Conservation (phyloP, 2,888 invertebrate genomes). For the Venustoraphidia nigricollis region DNA sequence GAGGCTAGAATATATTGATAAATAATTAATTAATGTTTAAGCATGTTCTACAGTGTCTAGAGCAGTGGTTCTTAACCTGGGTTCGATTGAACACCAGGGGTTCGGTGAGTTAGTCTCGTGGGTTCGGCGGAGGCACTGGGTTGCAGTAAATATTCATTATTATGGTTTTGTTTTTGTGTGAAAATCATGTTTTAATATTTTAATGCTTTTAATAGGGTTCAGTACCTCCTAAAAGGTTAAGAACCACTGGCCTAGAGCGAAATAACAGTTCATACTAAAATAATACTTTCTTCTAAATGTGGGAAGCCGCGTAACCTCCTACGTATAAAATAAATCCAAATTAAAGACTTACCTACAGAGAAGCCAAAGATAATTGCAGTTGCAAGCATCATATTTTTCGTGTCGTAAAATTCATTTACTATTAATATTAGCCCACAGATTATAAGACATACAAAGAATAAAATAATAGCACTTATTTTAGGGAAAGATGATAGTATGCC, state of each 20-base stretch:
- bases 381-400: constrained; percentile 34
- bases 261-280: neutral
- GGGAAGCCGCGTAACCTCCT: neutral
- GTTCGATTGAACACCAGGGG: no score
- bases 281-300: neutral
- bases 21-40: no score
- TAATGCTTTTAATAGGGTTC: no score
- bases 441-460: constrained; percentile 50
- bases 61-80: no score
- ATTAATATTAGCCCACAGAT: constrained; percentile 47
- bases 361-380: constrained; percentile 48
- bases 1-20: constrained; percentile 39
- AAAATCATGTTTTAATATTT: no score
- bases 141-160: no score
- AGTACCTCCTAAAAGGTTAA: no score
- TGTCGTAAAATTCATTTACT: constrained; percentile 31
- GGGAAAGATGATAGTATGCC: constrained; percentile 43
- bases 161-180: no score
- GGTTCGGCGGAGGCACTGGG: no score
- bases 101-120: no score
- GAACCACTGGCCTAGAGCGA: no score
- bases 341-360: constrained; percentile 36
- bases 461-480: constrained; percentile 42
- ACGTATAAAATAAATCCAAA: neutral
- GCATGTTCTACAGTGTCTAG: neutral